Base-by-base conservation (phyloP, 2,888 invertebrate genomes). In the Eupithecia pulchellata region DNA sequence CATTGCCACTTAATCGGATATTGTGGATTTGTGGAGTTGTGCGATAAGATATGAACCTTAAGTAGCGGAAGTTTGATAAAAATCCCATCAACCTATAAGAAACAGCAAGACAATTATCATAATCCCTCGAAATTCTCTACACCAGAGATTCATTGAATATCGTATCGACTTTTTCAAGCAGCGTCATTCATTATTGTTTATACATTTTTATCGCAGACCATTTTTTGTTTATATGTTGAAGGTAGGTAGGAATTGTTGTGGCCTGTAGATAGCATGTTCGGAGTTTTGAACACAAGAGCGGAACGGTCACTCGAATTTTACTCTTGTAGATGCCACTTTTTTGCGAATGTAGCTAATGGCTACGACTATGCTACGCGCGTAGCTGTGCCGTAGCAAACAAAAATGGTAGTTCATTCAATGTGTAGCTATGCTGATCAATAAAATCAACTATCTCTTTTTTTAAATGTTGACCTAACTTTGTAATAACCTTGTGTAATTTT, bases 191-290 rank as follows among this genome's bases (percentile, higher is more conserved):
- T 39, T 17, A 1, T 42, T 6, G 8, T 47, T 47, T 20, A 20
- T n/a, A 8, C 8, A n/a, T 27, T 55, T 27, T 76, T 81, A 77
- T 77, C 29, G 42, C 66, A 68, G 52, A 68, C 73, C 66, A 72
- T 78, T 80, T 79, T 75, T 80, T 79, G 79, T 13, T 29, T 29
- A 17, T 2, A 57, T 17, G 57, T 29, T 57, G 57, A 29, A 57
- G 27, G 29, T 57, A 57, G 57, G 57, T 57, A 57, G 1, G 8
- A 6, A 14, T 55, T 25, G 14, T 27, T 57, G 17, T 17, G 29
- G 4, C 52, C 11, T 20, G 55, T 17, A 14, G 13, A 4, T 13
- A 27, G 17, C 5, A 52, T 25, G 25, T 52, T 9, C 9, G 25
- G 11, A 52, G 52, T 47, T 20, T 20, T 47, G 42, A 20, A 57